phyloP scores from a whole-genome alignment of 2,797 vertebrate species.

The Oophaga sylvatica region DNA sequence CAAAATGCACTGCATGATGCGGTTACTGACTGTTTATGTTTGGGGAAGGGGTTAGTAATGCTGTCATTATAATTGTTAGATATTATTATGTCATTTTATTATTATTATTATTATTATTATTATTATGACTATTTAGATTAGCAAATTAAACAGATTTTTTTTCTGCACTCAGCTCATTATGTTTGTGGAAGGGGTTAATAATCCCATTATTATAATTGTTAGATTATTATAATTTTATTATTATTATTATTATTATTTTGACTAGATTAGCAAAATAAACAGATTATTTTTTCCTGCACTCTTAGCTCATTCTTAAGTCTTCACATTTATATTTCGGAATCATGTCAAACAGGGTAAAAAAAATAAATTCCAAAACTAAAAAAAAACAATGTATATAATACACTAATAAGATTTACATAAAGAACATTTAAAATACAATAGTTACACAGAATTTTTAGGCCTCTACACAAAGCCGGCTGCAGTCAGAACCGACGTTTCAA shows the following conservation, averaged over 20 bases:
- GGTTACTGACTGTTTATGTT: too few relatives aligned
- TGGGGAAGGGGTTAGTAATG: background rate
- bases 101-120: background rate
- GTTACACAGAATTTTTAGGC: conserved; percentile 67
- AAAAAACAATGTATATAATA: background rate
- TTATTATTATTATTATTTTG: too few relatives aligned
- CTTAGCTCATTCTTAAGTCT: background rate
- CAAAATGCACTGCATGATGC: too few relatives aligned
- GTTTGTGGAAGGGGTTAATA: too few relatives aligned
- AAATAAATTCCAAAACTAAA: background rate
- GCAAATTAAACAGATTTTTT: too few relatives aligned
- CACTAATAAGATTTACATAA: conserved; percentile 21
- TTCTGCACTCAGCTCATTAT: too few relatives aligned
- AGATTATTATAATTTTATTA: too few relatives aligned
- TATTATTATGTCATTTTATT: too few relatives aligned
- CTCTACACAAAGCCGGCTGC: conserved; percentile 73
- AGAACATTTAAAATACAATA: conserved; percentile 40
- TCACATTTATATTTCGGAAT: background rate
- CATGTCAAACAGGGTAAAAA: background rate
- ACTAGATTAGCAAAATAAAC: too few relatives aligned
- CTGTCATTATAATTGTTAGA: background rate
- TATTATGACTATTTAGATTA: background rate
- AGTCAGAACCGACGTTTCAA: conserved; percentile 81
- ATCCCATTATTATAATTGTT: too few relatives aligned
- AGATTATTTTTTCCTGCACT: background rate